Base-by-base conservation (phyloP, 1,140 invertebrate genomes). In the Bombus waltoni region DNA sequence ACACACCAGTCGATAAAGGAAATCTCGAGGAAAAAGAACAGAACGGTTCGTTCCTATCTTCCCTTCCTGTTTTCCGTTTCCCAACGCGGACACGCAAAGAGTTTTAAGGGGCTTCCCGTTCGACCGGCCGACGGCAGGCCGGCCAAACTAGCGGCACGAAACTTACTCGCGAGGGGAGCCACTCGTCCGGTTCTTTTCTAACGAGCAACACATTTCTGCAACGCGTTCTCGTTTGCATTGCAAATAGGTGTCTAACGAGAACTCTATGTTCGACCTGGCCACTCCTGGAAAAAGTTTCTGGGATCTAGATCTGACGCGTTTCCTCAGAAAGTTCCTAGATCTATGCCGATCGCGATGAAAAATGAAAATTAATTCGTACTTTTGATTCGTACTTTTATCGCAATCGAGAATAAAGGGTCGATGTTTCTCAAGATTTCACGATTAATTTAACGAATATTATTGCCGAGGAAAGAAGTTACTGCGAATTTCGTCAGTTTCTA, bases 21-120 rank as follows among this genome's bases (percentile, higher is more conserved):
- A 85, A 76, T 68, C 66, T 70, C n/a, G 53, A 15, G 28, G 59
- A 47, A 73, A 73, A 73, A 13, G 70, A 47, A 38, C 28, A 75
- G n/a, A 81, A 74, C 35, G 35, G n/a, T 65, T 68, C 72, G 68
- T 57, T 35, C 42, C 62, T 83, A 85, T 65, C 72, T 81, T 38
- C 53, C 22, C 70, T 38, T 18, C 53, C 65, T 66, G 47, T 57
- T 83, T 86, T 80, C 87, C 66, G 81, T 85, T 81, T 88, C 85
- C 88, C 85, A 87, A 76, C 40, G 70, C 66, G 42, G 77, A 92
- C 91, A 92, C 91, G 91, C 89, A 92, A 93, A 91, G 85, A 91
- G 91, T 92, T 92, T 93, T 92, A 91, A 92, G 89, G 88, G 89
- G 88, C 88, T 91, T 93, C 89, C 91, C 91, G 89, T 90, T 82